These are phyloP conservation scores for Drymodes brunneopygia DNA, from an alignment of 2,113 vertebrate genomes.

Conservation along the genomic window DNA sequence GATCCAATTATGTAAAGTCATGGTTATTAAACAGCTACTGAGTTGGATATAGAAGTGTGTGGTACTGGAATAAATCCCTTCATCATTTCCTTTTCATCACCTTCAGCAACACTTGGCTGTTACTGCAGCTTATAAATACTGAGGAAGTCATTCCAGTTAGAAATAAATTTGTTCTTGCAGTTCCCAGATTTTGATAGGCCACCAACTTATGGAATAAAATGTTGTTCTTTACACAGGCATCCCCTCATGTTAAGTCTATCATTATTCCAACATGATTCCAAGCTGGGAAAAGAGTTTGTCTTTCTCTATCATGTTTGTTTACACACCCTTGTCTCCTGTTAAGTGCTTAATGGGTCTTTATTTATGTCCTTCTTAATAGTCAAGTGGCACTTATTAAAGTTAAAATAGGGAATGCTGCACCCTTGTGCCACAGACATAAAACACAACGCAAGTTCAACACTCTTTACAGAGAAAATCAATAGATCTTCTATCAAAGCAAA, in stretches of 20 bases:
- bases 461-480: slow-evolving; percentile 24
- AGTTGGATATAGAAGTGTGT: background rate
- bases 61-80: background rate
- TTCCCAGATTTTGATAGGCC: background rate
- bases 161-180: background rate
- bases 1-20: background rate
- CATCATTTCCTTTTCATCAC: background rate
- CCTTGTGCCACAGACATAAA: background rate
- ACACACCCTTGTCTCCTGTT: background rate
- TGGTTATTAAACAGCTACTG: background rate
- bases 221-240: background rate
- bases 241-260: background rate
- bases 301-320: background rate
- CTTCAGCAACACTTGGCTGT: background rate
- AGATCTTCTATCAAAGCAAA: slow-evolving; percentile 10
- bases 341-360: background rate
- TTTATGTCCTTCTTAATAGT: background rate
- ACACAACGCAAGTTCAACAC: background rate
- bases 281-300: background rate
- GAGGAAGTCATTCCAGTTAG: background rate
- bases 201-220: background rate
- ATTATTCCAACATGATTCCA: background rate
- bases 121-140: background rate
- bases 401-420: background rate
- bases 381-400: background rate